A percentile compares a stretch with the other conserved stretches of the same genome.
Conservation (phyloP, 2,888 invertebrate genomes). For the Hemaris fuciformis region DNA sequence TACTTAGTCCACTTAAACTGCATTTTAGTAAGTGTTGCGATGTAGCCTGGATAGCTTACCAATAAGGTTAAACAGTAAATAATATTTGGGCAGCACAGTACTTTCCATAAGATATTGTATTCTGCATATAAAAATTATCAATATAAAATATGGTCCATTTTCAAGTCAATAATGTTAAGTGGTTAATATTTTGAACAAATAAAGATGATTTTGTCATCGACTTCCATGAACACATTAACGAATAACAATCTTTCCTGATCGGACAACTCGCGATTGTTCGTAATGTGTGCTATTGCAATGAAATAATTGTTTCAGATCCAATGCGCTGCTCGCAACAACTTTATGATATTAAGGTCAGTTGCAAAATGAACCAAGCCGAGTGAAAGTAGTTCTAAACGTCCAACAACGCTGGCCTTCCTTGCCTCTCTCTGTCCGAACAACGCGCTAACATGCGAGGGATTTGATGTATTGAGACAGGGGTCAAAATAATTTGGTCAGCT, state of each 20-base stretch:
- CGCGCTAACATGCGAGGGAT: not conserved
- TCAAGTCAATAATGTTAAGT: not conserved
- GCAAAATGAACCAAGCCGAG: constrained; percentile 49
- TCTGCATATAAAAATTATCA: not conserved
- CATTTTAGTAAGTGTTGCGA: no score
- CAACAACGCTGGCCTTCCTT: constrained; percentile 30
- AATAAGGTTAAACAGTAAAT: no score
- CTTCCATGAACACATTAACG: not conserved
- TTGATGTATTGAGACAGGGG: not conserved
- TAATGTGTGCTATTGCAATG: constrained; percentile 29
- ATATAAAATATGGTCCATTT: not conserved
- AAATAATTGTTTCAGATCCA: constrained; percentile 48
- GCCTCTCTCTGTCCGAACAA: constrained; percentile 11
- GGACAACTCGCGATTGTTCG: not conserved
- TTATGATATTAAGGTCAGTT: constrained; percentile 57
- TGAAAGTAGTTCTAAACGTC: constrained; percentile 57
- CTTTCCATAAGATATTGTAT: not conserved
- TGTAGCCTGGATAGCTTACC: no score
- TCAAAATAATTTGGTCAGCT: constrained; percentile 8
- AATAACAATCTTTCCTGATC: not conserved
- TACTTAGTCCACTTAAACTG: no score
- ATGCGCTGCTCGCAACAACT: constrained; percentile 41
- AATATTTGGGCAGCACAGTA: not conserved
- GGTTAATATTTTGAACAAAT: not conserved
- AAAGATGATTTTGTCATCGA: not conserved